phyloP scores from a whole-genome alignment of 1,140 invertebrate species.

The Phymastichus coffea region DNA sequence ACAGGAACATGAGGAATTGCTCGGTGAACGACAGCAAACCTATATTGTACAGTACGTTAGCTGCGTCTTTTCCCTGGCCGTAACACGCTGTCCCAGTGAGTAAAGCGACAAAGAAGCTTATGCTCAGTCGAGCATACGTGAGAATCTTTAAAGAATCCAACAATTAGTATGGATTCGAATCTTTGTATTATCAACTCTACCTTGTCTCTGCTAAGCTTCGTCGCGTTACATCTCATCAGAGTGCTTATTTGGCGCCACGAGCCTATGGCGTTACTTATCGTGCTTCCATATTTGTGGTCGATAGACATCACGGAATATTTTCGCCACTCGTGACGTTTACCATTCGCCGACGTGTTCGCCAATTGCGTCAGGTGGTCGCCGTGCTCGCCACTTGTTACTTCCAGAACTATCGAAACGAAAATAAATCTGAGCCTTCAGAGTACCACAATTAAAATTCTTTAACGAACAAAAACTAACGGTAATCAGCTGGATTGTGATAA shows the following conservation, averaged over 20 bases:
- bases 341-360: constrained; percentile 67
- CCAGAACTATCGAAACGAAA: constrained; percentile 55
- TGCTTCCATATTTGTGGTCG: neutral
- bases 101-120: constrained; percentile 74
- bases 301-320: no score
- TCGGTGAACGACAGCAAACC: constrained; percentile 78
- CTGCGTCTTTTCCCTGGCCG: constrained; percentile 76
- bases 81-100: constrained; percentile 78
- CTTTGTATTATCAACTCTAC: constrained; percentile 59
- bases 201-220: constrained; percentile 48
- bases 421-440: neutral
- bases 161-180: constrained; percentile 72
- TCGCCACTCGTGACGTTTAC: constrained; percentile 63
- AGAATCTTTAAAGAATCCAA: no score
- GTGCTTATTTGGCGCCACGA: constrained; percentile 62
- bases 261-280: constrained; percentile 18
- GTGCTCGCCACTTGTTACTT: constrained; percentile 80
- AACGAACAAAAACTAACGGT: neutral
- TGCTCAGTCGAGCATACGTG: constrained; percentile 71
- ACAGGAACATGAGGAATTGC: constrained; percentile 85
- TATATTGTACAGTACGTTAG: constrained; percentile 71
- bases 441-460: no score
- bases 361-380: constrained; percentile 63
- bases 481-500: constrained; percentile 90
- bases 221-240: constrained; percentile 60